Conservation (phyloP, 2,113 vertebrate genomes). For the Sinocyclocheilus anophthalmus region DNA sequence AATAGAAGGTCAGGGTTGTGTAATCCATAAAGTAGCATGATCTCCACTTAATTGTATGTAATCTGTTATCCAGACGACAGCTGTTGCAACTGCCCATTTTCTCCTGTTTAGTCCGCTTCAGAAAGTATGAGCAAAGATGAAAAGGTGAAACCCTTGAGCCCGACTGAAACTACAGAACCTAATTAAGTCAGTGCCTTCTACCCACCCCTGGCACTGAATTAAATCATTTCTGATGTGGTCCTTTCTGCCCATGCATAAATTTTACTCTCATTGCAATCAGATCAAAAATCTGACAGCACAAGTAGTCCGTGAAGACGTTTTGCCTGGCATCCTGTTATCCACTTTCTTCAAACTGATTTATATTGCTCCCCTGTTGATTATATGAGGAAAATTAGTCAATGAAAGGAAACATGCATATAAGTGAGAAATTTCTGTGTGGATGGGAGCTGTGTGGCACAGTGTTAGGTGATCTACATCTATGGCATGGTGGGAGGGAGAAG, state of each 20-base stretch:
- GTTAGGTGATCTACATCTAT: neutral
- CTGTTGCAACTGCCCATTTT: slow-evolving; percentile 1
- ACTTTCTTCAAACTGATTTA: slow-evolving; percentile 23
- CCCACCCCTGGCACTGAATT: slow-evolving; percentile 58
- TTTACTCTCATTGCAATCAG: slow-evolving; percentile 60
- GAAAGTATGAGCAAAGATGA: slow-evolving; percentile 57
- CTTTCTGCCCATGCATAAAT: slow-evolving; percentile 65
- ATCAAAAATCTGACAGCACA: slow-evolving; percentile 47
- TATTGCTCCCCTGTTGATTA: neutral
- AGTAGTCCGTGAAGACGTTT: slow-evolving; percentile 1
- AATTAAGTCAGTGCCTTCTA: slow-evolving; percentile 69
- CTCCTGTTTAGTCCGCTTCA: slow-evolving; percentile 4
- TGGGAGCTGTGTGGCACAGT: neutral
- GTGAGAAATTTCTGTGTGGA: neutral
- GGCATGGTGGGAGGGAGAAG: neutral
- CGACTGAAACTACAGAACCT: slow-evolving; percentile 66
- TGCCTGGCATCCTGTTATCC: slow-evolving; percentile 19
- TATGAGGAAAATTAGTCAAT: neutral
- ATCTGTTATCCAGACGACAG: neutral
- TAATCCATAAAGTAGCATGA: neutral
- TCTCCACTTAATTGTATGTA: neutral
- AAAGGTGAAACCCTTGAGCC: slow-evolving; percentile 65
- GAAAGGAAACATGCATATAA: neutral
- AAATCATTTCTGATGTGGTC: slow-evolving; percentile 67
- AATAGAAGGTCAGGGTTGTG: neutral